These are phyloP conservation scores for Glossophaga mutica DNA, from an alignment of 2,797 vertebrate genomes.

Conservation along the genomic window DNA sequence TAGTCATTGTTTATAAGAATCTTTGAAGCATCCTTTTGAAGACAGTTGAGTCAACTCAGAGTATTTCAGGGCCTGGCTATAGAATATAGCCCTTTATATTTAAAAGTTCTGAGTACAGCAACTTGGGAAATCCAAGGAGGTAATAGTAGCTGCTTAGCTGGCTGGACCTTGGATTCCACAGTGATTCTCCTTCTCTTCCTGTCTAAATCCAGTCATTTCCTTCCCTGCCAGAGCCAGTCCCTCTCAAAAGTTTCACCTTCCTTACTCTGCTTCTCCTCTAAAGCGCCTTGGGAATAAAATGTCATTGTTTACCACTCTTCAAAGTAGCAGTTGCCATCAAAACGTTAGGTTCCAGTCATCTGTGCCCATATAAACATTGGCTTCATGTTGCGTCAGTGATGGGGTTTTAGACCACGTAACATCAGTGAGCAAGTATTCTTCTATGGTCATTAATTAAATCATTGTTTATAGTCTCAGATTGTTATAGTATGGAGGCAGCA, in stretches of 20 bases:
- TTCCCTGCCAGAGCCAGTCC: not conserved
- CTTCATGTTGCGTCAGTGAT: slow-evolving; percentile 61
- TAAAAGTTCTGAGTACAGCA: slow-evolving; percentile 74
- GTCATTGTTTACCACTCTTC: slow-evolving; percentile 45
- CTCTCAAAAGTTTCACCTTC: not conserved
- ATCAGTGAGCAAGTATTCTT: slow-evolving; percentile 58
- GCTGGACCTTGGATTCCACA: slow-evolving; percentile 64
- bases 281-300: slow-evolving; percentile 23
- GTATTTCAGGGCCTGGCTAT: slow-evolving; percentile 71
- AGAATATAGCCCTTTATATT: slow-evolving; percentile 67
- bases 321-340: slow-evolving; percentile 50
- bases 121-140: slow-evolving; percentile 73
- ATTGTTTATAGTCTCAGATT: slow-evolving; percentile 70
- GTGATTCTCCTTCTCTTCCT: slow-evolving; percentile 45
- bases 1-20: slow-evolving; percentile 81
- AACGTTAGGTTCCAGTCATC: slow-evolving; percentile 65
- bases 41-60: slow-evolving; percentile 79
- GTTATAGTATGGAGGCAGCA: slow-evolving; percentile 59
- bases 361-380: slow-evolving; percentile 56
- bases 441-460: slow-evolving; percentile 70
- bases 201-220: not conserved
- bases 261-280: not conserved
- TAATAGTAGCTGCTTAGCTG: slow-evolving; percentile 44
- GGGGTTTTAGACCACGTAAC: slow-evolving; percentile 63
- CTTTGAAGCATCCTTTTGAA: slow-evolving; percentile 83